Evolutionary conservation across 2,888 invertebrate genomes (phyloP).

Genomic region (Dyspetes luteomarginatus): DNA sequence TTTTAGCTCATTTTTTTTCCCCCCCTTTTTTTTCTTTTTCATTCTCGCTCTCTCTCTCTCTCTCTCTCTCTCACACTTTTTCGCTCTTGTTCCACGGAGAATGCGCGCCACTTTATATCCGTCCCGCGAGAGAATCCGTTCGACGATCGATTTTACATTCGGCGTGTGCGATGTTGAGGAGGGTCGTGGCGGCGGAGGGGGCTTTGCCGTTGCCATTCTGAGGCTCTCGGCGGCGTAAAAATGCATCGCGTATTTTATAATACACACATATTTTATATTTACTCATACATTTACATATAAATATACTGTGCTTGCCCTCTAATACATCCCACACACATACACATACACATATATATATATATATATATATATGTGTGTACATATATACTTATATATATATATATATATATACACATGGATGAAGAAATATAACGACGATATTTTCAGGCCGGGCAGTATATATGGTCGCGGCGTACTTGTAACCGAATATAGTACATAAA

Average conservation of each 20-base stretch:
- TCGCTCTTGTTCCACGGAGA: slow-evolving; percentile 33
- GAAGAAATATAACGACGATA: slow-evolving; percentile 70
- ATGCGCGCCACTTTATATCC: slow-evolving; percentile 54
- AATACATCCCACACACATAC: neutral
- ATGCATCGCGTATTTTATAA: slow-evolving; percentile 36
- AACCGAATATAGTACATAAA: slow-evolving; percentile 67
- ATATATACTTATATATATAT: slow-evolving; percentile 9
- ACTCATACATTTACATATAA: neutral
- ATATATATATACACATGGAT: slow-evolving; percentile 40
- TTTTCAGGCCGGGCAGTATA: slow-evolving; percentile 81
- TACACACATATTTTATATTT: neutral
- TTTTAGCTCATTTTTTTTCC: slow-evolving; percentile 5
- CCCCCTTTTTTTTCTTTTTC: slow-evolving; percentile 15
- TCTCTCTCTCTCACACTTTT: neutral
- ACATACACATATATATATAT: neutral
- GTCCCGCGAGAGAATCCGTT: slow-evolving; percentile 67
- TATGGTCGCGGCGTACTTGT: slow-evolving; percentile 29
- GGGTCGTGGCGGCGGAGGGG: slow-evolving; percentile 78
- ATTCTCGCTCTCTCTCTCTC: neutral
- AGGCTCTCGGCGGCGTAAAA: slow-evolving; percentile 49
- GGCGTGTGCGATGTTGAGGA: slow-evolving; percentile 74
- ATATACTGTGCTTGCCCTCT: too few species aligned
- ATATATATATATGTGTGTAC: slow-evolving; percentile 5
- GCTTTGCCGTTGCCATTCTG: slow-evolving; percentile 51
- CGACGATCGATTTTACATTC: slow-evolving; percentile 72